Base-by-base conservation (phyloP, 2,888 invertebrate species). In the Congeria kusceri region DNA sequence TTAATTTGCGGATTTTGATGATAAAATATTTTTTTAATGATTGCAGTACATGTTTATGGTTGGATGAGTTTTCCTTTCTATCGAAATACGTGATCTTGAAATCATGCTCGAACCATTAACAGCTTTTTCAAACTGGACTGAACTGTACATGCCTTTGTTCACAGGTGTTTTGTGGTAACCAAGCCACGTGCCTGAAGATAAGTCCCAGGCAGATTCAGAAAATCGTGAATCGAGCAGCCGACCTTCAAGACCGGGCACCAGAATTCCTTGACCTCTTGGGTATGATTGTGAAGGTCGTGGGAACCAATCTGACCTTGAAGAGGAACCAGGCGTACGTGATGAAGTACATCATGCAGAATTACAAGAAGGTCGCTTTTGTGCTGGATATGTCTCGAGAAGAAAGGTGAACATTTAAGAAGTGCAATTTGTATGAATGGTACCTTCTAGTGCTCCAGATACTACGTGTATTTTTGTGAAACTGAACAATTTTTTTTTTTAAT, bases 281-380 rank as follows among this genome's bases (percentile, higher is more conserved):
- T 20, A 91, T 90, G 89, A 88, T 92, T 29, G 92, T 92, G 49
- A 92, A 92, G 73, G 92, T 92, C 13, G 88, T 90, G 28, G 92
- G 91, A 23, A 90, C 92, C 4, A 92, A 91, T n/a, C 86, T 93
- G 39, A 92, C 93, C 1, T 78, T 93, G 71, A 93, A 93, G 81
- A 67, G 93, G 29, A 93, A 93, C 85, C 93, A 93, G 82, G 92
- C 92, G 11, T 91, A 92, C 64, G 93, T 93, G 46, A 93, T 93
- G 91, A 93, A 93, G 73, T 93, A 92, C 78, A 90, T 93, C 68
- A 92, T 93, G 92, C 93, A 93, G 83, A 92, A 93, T 78, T 92
- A 92, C 86, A 92, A 91, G 79, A 91, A 91, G 75, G 88, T 91
- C 23, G 92, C 92, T 0, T 90, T 89, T 74, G 88, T 92, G 3